Conservation (phyloP, 2,113 vertebrate genomes). For the Pelecanus crispus region DNA sequence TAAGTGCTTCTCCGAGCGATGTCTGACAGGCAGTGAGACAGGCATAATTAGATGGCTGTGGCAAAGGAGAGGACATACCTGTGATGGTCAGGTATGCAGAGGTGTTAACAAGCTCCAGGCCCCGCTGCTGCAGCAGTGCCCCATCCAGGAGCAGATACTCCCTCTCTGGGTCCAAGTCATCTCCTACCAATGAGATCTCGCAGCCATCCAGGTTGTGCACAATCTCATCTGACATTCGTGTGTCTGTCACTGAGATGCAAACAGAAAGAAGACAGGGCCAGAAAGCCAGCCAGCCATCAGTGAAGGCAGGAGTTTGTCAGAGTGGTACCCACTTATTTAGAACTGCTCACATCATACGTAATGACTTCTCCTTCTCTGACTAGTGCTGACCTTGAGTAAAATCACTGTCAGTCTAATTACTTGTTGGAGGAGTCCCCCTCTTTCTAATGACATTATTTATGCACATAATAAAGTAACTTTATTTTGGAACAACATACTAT, state of each 20-base stretch:
- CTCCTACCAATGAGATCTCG: slow-evolving; percentile 90
- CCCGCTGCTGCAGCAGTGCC: slow-evolving; percentile 84
- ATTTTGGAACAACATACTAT: slow-evolving; percentile 2
- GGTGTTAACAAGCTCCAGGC: slow-evolving; percentile 91
- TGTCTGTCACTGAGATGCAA: slow-evolving; percentile 68
- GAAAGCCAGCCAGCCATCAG: background rate
- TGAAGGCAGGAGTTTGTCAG: background rate
- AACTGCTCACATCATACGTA: background rate
- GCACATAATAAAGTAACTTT: background rate
- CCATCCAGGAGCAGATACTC: slow-evolving; percentile 89
- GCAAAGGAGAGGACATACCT: slow-evolving; percentile 65
- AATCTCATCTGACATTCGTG: slow-evolving; percentile 91
- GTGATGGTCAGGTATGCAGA: slow-evolving; percentile 92
- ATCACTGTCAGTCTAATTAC: background rate
- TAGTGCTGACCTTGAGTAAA: background rate
- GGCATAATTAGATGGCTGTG: background rate
- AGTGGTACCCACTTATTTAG: background rate
- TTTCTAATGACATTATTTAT: background rate
- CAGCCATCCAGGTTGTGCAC: slow-evolving; percentile 96
- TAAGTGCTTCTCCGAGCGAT: background rate
- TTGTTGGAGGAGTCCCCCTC: background rate
- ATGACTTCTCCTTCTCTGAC: background rate
- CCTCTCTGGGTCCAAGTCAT: slow-evolving; percentile 88
- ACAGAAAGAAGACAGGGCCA: background rate
- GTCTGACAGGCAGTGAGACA: background rate